These are phyloP conservation scores for Drosophila kepulauana DNA, from an alignment of 1,140 invertebrate genomes.

Conservation along the genomic window DNA sequence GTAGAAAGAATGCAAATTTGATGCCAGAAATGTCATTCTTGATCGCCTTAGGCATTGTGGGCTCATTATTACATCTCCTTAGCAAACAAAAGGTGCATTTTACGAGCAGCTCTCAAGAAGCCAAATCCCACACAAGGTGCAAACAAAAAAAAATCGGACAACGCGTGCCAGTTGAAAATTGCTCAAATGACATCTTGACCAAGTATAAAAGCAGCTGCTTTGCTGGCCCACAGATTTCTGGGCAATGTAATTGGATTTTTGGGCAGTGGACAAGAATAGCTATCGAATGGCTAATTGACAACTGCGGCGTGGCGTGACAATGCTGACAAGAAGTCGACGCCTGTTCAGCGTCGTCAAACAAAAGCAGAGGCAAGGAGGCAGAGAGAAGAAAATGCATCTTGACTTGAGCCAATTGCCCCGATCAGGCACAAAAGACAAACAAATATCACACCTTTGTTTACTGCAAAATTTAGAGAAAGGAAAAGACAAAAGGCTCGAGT, in stretches of 20 bases:
- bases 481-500: conserved; percentile 43
- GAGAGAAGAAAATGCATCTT: conserved; percentile 64
- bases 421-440: conserved; percentile 79
- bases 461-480: conserved; percentile 25
- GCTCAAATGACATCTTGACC: conserved; percentile 22
- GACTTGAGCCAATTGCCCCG: conserved; percentile 83
- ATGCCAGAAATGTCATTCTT: neutral
- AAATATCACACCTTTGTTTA: conserved; percentile 84
- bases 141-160: conserved; percentile 1
- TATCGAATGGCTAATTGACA: conserved; percentile 68
- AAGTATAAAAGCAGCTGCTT: conserved; percentile 49
- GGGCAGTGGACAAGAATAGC: conserved; percentile 27
- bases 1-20: neutral
- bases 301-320: conserved; percentile 56
- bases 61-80: conserved; percentile 42
- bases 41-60: conserved; percentile 32
- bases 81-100: conserved; percentile 27
- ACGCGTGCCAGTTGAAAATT: conserved; percentile 64
- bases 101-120: conserved; percentile 20
- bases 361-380: neutral
- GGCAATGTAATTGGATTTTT: conserved; percentile 71
- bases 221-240: conserved; percentile 47
- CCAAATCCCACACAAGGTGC: conserved; percentile 53
- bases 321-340: conserved; percentile 73
- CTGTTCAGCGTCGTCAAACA: conserved; percentile 3